A percentile compares a stretch with the other conserved stretches of the same genome.
Conservation (phyloP, 1,140 invertebrate species). For the Charaxes varanes region DNA sequence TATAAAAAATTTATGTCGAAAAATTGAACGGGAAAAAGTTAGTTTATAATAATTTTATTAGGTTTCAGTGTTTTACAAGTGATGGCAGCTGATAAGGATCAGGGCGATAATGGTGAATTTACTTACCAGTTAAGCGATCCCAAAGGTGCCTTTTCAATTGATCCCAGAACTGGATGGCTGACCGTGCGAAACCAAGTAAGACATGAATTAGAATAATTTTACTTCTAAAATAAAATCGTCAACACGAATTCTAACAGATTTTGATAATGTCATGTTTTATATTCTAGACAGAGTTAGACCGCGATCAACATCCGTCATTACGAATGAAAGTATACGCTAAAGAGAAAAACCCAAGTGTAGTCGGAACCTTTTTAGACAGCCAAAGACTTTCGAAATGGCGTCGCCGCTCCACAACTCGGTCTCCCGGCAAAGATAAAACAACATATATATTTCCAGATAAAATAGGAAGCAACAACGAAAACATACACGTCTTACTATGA, state of each 20-base stretch:
- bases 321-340: conserved; percentile 84
- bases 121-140: conserved; percentile 84
- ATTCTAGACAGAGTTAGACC: conserved; percentile 83
- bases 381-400: conserved; percentile 54
- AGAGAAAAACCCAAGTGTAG: conserved; percentile 80
- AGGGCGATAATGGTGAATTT: conserved; percentile 90
- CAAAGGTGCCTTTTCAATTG: conserved; percentile 85
- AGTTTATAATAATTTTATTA: conserved; percentile 24
- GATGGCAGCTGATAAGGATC: conserved; percentile 84
- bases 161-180: conserved; percentile 87
- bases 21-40: no score
- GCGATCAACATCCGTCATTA: conserved; percentile 82
- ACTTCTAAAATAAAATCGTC: no score
- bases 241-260: no score
- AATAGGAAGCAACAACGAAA: conserved; percentile 51
- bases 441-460: conserved; percentile 71
- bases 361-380: conserved; percentile 56
- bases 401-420: conserved; percentile 29
- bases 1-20: no score
- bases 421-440: conserved; percentile 47
- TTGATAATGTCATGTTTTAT: no score
- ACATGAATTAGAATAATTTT: background rate
- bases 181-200: conserved; percentile 82
- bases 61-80: conserved; percentile 88
- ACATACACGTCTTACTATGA: no score